Base-by-base conservation (phyloP, 2,113 vertebrate species). In the Oriolus oriolus region DNA sequence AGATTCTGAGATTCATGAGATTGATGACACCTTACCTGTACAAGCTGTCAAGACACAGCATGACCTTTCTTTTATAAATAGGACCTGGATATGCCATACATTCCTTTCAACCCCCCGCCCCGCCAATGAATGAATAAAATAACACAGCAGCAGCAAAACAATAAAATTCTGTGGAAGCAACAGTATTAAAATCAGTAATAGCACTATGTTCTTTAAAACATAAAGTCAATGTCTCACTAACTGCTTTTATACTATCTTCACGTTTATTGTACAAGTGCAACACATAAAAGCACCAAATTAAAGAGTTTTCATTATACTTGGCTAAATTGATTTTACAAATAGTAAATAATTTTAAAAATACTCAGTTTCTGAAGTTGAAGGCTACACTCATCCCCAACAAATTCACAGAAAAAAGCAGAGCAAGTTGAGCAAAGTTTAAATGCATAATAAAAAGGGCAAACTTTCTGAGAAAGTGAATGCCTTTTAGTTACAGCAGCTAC, bases 61-160 rank as follows among this genome's bases (percentile, higher is more conserved):
- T n/a, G 79, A 93, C 28, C 68, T 83, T 79, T 84, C 87, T 85
- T 90, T 94, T 70, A 86, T 24, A 90, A 90, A 90, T 6, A 96
- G 60, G 37, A 92, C 83, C 64, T 92, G 47, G 87, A 60, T 47
- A 74, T 31, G 16, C 30, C 73, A 39, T 20, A 70, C 85, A 44
- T 91, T 90, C 74, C 60, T 83, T 87, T 87, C 52, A 87, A n/a
- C 7, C 8, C n/a, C 15, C n/a, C 0, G 0, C n/a, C 15, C n/a
- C 0, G 0, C 35, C 54, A 74, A 27, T 10, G 35, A 77, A 70
- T 63, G 31, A 92, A 64, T 78, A 70, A 89, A 96, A 53, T 84
- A 93, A 78, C 37, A 59, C 0, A 2, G 69, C 60, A 87, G 52
- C 35, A 96, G 71, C 39, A 92, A 90, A 92, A 68, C 10, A 75